These are phyloP conservation scores for Prosapia bicincta DNA, from an alignment of 2,888 invertebrate species.

Conservation along the genomic window DNA sequence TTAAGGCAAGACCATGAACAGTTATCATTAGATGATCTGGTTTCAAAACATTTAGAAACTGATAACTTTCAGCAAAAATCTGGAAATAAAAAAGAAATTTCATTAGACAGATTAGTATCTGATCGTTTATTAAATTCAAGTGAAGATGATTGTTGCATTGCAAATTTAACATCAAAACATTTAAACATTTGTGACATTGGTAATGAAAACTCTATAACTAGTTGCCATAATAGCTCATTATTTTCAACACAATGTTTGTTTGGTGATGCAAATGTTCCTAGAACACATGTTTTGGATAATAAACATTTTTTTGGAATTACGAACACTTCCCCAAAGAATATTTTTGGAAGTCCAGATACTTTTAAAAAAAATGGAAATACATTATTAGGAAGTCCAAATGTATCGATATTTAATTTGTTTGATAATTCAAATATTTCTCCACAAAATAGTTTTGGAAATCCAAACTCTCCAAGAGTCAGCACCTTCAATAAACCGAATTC, in stretches of 20 bases:
- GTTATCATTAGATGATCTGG: background rate
- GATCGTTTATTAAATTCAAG: background rate
- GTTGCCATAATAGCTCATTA: background rate
- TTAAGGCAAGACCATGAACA: background rate
- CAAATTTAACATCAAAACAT: background rate
- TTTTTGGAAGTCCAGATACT: background rate
- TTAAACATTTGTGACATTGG: background rate
- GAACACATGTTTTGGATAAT: background rate
- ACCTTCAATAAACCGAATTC: background rate
- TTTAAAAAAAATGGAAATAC: background rate
- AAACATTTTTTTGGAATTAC: background rate
- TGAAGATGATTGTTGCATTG: background rate
- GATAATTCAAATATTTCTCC: background rate
- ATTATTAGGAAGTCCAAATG: background rate
- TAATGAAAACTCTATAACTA: background rate
- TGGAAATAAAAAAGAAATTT: background rate
- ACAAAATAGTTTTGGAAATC: background rate
- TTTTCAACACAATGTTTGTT: background rate
- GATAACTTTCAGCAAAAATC: background rate
- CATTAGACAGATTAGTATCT: background rate
- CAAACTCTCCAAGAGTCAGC: background rate
- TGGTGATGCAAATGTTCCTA: background rate
- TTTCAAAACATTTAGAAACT: background rate
- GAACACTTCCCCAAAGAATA: background rate
- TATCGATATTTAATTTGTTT: background rate